Evolutionary conservation across 2,797 vertebrate genomes (phyloP), one percentile per base, ranked within the genome.

Genomic region (Parotocinclus haroldoi): DNA sequence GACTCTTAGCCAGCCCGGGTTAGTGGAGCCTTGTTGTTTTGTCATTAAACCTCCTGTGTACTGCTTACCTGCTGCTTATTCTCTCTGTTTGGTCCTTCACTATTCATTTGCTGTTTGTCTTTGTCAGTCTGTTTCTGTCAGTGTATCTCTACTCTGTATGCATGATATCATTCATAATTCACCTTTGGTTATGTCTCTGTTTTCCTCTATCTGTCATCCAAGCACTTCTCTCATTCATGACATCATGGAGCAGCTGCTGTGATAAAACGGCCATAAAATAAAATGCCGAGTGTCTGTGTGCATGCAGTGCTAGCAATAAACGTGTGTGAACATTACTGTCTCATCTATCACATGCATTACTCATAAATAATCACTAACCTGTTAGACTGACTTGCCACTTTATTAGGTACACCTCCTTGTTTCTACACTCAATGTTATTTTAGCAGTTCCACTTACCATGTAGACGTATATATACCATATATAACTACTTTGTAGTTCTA

Each of bases 221-320:
- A 16, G 27, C 3, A 13, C 57, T 27, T 27, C 27, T 27, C 27
- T 27, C 27, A 27, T 27, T 27, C 52, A 10, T 58, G 80, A 74
- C 58, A 52, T 65, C 57, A 64, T 63, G 64, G 56, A 58, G 18
- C 36, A 40, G 7, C 42, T 36, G 27, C 5, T 27, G 27, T 27
- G 27, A 27, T 27, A 27, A 27, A 27, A 27, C 27, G 2, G 2
- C 27, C 27, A 12, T 36, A 68, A 14, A 90, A 90, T 88, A 88
- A 90, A 91, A 65, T 77, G 39, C 58, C 76, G 38, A 67, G 13
- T 69, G 63, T 76, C 17, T 70, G 11, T 67, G 14, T 66, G 63
- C 37, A 60, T 76, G 11, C 48, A 42, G 40, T 42, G 40, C 40
- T 27, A 27, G 5, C 27, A 27, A 27, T 27, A 27, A 27, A 27